Conservation (phyloP, 2,797 vertebrate genomes). For the Enteromius mattozi region DNA sequence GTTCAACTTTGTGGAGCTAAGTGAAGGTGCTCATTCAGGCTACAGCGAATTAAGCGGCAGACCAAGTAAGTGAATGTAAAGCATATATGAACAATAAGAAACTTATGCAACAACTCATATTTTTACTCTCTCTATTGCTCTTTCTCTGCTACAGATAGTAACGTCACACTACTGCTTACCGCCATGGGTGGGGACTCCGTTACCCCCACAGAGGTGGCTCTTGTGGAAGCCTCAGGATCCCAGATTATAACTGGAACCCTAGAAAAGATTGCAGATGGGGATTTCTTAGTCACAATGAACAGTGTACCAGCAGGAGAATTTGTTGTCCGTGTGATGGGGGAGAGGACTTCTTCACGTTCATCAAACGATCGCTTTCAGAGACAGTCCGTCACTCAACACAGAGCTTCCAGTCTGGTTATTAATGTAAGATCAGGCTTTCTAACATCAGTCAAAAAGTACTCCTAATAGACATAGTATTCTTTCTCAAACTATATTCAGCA, state of each 20-base stretch:
- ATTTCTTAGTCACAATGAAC: constrained; percentile 68
- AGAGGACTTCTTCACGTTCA: constrained; percentile 56
- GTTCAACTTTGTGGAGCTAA: constrained; percentile 46
- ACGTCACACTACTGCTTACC: constrained; percentile 67
- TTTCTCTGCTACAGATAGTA: constrained; percentile 63
- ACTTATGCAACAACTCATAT: neutral
- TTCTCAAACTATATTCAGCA: too few relatives aligned
- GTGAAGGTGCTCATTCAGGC: constrained; percentile 1
- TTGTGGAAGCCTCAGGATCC: constrained; percentile 64
- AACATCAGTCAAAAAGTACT: neutral
- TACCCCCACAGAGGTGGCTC: constrained; percentile 63
- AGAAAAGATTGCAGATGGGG: constrained; percentile 46
- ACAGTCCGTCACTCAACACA: constrained; percentile 69
- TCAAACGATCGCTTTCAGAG: constrained; percentile 66
- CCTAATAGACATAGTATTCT: too few relatives aligned
- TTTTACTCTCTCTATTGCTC: neutral
- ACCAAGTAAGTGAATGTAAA: constrained; percentile 45
- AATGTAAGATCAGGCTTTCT: constrained; percentile 63
- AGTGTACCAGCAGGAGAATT: constrained; percentile 66
- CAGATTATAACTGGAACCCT: constrained; percentile 65
- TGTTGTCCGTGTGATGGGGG: constrained; percentile 66
- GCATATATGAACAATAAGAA: neutral
- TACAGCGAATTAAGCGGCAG: constrained; percentile 46
- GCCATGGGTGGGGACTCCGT: constrained; percentile 67
- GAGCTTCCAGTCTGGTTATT: constrained; percentile 67